A percentile compares a stretch with the other conserved stretches of the same genome.
phyloP scores from a whole-genome alignment of 2,113 vertebrate genomes.

The Aspiorhynchus laticeps region DNA sequence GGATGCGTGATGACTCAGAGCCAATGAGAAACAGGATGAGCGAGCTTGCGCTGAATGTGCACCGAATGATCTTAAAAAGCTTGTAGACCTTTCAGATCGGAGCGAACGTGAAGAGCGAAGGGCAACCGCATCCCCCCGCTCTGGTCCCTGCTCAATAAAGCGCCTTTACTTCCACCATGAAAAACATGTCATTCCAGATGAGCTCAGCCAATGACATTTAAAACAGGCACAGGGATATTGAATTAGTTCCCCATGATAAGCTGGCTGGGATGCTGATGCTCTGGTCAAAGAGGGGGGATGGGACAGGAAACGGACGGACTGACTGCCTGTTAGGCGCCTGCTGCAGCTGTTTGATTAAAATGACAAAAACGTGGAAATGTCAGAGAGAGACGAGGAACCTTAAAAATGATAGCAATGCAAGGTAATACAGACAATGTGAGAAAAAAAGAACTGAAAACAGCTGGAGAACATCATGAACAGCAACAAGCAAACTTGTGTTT shows the following conservation, averaged over 20 bases:
- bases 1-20: slow-evolving; percentile 45
- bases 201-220: slow-evolving; percentile 80
- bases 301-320: background rate
- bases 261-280: slow-evolving; percentile 65
- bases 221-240: slow-evolving; percentile 75
- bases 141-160: slow-evolving; percentile 68
- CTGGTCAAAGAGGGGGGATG: slow-evolving; percentile 41
- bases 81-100: slow-evolving; percentile 68
- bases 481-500: background rate
- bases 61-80: slow-evolving; percentile 55
- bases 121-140: slow-evolving; percentile 43
- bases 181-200: slow-evolving; percentile 78
- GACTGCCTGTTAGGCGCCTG: slow-evolving; percentile 52
- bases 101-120: slow-evolving; percentile 55
- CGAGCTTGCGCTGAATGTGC: slow-evolving; percentile 52
- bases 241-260: slow-evolving; percentile 79
- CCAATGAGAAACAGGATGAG: slow-evolving; percentile 30
- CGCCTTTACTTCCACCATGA: slow-evolving; percentile 73
- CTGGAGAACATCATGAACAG: background rate
- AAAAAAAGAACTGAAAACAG: background rate
- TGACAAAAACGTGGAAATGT: slow-evolving; percentile 52
- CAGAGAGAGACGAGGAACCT: slow-evolving; percentile 27
- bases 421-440: background rate
- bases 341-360: slow-evolving; percentile 64
- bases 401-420: slow-evolving; percentile 42